phyloP scores from a whole-genome alignment of 2,113 vertebrate species.

The Dromas ardeola region DNA sequence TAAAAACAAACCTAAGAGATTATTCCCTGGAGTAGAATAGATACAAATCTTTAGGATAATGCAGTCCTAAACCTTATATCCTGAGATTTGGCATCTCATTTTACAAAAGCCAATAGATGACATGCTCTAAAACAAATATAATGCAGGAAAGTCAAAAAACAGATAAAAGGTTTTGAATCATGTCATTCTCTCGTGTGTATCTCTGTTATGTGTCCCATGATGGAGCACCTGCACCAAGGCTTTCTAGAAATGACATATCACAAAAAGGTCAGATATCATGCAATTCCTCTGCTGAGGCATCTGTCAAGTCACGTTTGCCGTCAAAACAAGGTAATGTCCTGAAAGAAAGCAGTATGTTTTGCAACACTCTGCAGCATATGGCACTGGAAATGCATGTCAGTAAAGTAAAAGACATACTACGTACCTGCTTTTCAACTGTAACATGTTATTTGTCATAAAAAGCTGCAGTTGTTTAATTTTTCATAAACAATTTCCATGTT shows the following conservation, averaged over 20 bases:
- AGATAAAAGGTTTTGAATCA: constrained; percentile 15
- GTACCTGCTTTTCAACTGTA: constrained; percentile 13
- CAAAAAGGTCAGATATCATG: constrained; percentile 50
- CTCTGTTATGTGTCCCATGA: constrained; percentile 3
- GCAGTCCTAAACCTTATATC: background rate
- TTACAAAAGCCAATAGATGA: background rate
- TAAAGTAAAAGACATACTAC: background rate
- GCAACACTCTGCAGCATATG: background rate
- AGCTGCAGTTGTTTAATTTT: constrained; percentile 39
- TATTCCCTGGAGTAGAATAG: background rate
- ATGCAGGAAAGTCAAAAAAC: background rate
- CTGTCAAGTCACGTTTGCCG: constrained; percentile 42
- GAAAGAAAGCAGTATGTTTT: constrained; percentile 40
- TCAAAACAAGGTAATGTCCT: constrained; percentile 46
- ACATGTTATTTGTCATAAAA: background rate
- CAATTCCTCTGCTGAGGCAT: constrained; percentile 40
- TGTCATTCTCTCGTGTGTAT: background rate
- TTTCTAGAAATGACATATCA: constrained; percentile 47
- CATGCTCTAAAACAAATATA: background rate
- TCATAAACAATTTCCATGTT: background rate
- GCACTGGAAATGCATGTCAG: constrained; percentile 12
- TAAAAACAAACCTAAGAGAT: background rate
- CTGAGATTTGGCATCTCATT: background rate
- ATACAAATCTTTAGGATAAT: background rate
- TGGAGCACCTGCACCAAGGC: constrained; percentile 2